A percentile compares a stretch with the other conserved stretches of the same genome.
phyloP scores from a whole-genome alignment of 2,888 invertebrate species.

The Pollenia griseotomentosa region DNA sequence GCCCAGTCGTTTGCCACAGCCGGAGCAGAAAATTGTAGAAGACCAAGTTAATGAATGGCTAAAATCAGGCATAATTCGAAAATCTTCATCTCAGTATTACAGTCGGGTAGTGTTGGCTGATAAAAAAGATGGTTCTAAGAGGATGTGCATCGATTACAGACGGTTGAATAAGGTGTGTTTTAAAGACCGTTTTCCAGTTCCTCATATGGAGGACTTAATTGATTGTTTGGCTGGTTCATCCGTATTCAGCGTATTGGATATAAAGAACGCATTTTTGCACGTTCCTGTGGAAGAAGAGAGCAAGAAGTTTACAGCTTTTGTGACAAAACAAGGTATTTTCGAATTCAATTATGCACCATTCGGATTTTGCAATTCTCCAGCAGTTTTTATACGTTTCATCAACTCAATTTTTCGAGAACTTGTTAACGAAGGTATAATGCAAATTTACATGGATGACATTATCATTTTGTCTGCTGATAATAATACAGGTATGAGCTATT shows the following conservation, averaged over 20 bases:
- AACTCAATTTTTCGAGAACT: constrained; percentile 64
- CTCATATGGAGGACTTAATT: too few species aligned
- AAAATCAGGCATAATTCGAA: constrained; percentile 50
- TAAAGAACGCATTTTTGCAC: constrained; percentile 63
- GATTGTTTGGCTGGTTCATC: too few species aligned
- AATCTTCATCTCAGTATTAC: constrained; percentile 66
- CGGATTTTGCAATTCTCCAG: constrained; percentile 63
- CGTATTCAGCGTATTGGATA: too few species aligned
- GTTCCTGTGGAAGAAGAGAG: constrained; percentile 61
- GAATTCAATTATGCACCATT: too few species aligned
- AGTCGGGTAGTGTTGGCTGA: constrained; percentile 55
- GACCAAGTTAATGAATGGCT: too few species aligned
- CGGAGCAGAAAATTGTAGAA: constrained; percentile 54
- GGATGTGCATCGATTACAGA: constrained; percentile 55
- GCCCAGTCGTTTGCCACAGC: constrained; percentile 52
- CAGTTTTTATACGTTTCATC: too few species aligned
- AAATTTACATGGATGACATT: constrained; percentile 68
- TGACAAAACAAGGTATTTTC: too few species aligned
- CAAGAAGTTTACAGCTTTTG: too few species aligned
- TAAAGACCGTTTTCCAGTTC: too few species aligned
- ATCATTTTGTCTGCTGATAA: constrained; percentile 61
- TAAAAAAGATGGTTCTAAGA: constrained; percentile 49
- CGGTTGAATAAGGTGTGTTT: too few species aligned
- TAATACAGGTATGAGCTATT: constrained; percentile 55
- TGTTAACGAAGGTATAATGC: constrained; percentile 52